These are phyloP conservation scores for Parnassius smintheus DNA, from an alignment of 2,888 invertebrate species.

Conservation along the genomic window DNA sequence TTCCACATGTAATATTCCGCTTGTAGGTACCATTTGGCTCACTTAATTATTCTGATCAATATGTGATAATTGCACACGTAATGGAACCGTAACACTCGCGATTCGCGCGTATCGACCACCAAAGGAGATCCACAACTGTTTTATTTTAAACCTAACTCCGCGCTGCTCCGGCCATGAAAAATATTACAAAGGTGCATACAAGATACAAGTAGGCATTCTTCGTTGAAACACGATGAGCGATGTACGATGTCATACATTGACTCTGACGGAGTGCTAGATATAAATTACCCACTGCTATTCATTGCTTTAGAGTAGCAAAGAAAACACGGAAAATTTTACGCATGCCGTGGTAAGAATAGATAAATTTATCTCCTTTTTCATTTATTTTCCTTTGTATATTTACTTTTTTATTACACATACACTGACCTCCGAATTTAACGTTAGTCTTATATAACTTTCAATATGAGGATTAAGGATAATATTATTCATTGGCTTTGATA, in stretches of 20 bases:
- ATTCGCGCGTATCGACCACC: conserved; percentile 57
- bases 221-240: conserved; percentile 52
- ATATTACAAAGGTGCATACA: conserved; percentile 58
- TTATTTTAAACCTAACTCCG: conserved; percentile 72
- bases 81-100: conserved; percentile 46
- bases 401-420: neutral
- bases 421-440: too few species aligned
- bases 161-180: conserved; percentile 65
- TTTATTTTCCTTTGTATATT: neutral
- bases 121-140: conserved; percentile 71
- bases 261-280: conserved; percentile 42
- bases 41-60: conserved; percentile 30
- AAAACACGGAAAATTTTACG: neutral
- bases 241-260: conserved; percentile 65
- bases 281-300: conserved; percentile 33
- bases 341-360: neutral
- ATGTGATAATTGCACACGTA: conserved; percentile 50
- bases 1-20: too few species aligned
- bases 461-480: too few species aligned
- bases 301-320: conserved; percentile 3
- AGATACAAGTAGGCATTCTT: conserved; percentile 35
- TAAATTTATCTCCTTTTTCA: neutral
- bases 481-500: too few species aligned
- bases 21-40: conserved; percentile 20
- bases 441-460: too few species aligned